A percentile compares a stretch with the other conserved stretches of the same genome.
Conservation (phyloP, 1,140 invertebrate genomes). For the Branchinecta lindahli region DNA sequence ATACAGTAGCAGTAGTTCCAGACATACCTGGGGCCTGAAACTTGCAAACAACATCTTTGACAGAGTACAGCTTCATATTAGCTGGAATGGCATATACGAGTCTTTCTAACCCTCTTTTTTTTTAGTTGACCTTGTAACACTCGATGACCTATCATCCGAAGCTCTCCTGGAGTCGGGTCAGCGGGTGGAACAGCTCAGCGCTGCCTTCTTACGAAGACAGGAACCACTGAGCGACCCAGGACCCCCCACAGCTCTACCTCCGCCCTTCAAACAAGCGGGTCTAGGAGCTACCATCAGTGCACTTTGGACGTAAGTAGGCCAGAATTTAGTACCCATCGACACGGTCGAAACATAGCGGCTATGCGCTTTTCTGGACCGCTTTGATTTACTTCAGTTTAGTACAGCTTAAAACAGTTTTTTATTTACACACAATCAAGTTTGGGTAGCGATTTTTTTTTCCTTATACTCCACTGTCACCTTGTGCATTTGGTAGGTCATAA, state of each 20-base stretch:
- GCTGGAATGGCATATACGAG: too few species aligned
- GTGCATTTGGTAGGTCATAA: too few species aligned
- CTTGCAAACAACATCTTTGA: too few species aligned
- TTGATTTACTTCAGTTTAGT: background rate
- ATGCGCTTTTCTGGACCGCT: background rate
- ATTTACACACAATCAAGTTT: background rate
- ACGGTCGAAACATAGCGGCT: background rate
- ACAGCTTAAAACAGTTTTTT: constrained; percentile 11
- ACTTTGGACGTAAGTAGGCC: constrained; percentile 47
- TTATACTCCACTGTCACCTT: too few species aligned
- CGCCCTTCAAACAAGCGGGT: constrained; percentile 42
- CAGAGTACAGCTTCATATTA: too few species aligned
- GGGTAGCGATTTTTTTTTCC: too few species aligned
- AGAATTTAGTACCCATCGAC: background rate
- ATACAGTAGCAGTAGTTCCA: too few species aligned
- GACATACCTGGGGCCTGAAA: too few species aligned
- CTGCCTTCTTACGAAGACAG: constrained; percentile 51
- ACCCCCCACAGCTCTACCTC: constrained; percentile 52
- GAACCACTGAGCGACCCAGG: constrained; percentile 55
- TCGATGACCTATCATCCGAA: constrained; percentile 79
- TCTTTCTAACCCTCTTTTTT: constrained; percentile 26
- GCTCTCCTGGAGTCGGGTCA: constrained; percentile 86
- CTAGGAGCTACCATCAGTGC: constrained; percentile 47
- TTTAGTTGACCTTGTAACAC: constrained; percentile 76
- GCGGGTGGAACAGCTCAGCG: constrained; percentile 72